These are phyloP conservation scores for Hetaerina titia DNA, from an alignment of 2,888 invertebrate genomes.

Conservation along the genomic window DNA sequence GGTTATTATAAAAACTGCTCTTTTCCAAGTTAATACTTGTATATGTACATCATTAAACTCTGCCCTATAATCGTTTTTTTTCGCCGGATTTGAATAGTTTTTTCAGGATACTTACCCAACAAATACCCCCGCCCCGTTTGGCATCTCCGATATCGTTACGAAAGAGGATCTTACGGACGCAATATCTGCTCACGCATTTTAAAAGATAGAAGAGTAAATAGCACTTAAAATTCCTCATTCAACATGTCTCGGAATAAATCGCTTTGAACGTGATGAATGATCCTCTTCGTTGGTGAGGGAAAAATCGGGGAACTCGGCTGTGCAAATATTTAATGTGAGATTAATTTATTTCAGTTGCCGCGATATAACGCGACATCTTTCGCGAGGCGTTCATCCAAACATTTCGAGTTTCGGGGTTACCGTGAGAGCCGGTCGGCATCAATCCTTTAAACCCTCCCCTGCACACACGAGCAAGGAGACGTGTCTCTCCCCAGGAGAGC, in stretches of 20 bases:
- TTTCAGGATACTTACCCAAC: too few relatives aligned
- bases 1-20: too few relatives aligned
- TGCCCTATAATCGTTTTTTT: too few relatives aligned
- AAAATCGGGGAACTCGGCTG: neutral
- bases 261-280: neutral
- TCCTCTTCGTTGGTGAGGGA: neutral
- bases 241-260: neutral
- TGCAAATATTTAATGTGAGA: neutral
- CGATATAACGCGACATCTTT: neutral
- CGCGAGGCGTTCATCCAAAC: slow-evolving; percentile 13
- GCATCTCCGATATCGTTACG: too few relatives aligned
- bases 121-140: too few relatives aligned
- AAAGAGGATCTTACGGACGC: neutral
- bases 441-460: neutral
- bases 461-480: neutral
- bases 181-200: neutral
- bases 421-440: neutral
- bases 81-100: too few relatives aligned
- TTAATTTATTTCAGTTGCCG: neutral
- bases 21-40: too few relatives aligned
- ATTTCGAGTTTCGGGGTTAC: slow-evolving; percentile 1
- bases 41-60: too few relatives aligned
- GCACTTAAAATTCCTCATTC: neutral
- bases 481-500: neutral
- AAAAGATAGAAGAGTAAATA: neutral